Percentiles rank a stretch among this genome's conserved stretches.
Evolutionary conservation across 2,888 invertebrate species (phyloP).

Genomic region (Cryptosula pallasiana): DNA sequence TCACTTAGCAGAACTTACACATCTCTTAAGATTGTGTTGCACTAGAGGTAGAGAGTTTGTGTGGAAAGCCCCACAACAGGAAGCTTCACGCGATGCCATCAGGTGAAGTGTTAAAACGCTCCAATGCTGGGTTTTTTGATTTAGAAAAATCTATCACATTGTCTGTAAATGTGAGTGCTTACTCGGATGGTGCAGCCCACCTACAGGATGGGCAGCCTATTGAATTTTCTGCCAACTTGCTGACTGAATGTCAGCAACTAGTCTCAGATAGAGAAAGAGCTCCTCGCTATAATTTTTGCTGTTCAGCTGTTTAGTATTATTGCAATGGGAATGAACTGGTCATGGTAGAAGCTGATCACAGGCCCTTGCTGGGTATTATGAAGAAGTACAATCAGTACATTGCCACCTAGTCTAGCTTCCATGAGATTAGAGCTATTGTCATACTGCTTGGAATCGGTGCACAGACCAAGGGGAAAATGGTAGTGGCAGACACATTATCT

Average conservation of each 20-base stretch:
- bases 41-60: not conserved
- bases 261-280: slow-evolving; percentile 20
- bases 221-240: not conserved
- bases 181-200: not conserved
- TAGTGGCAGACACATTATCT: slow-evolving; percentile 17
- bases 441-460: not conserved
- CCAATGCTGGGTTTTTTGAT: too few relatives aligned
- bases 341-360: slow-evolving; percentile 17
- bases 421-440: not conserved
- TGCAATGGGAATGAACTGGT: not conserved
- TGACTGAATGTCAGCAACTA: slow-evolving; percentile 16
- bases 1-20: not conserved
- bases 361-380: not conserved
- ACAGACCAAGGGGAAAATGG: not conserved
- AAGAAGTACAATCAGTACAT: not conserved
- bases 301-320: not conserved
- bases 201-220: slow-evolving; percentile 4
- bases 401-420: not conserved
- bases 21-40: not conserved
- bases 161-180: not conserved
- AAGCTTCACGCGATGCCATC: not conserved
- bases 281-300: not conserved
- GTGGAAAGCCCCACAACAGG: not conserved
- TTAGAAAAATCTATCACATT: not conserved
- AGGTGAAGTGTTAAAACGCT: not conserved